Conservation (phyloP, 2,888 invertebrate genomes). For the Carcina quercana region DNA sequence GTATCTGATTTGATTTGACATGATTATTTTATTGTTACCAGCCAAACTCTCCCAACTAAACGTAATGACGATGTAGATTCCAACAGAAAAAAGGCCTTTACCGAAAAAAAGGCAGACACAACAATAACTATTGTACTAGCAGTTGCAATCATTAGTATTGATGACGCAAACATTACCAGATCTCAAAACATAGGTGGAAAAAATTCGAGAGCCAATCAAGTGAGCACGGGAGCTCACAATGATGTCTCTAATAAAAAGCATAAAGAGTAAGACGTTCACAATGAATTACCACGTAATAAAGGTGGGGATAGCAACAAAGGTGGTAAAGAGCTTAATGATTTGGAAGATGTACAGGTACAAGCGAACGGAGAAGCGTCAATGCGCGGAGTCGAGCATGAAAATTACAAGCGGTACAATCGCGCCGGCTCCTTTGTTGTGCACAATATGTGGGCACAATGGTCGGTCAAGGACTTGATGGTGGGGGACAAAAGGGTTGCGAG, state of each 20-base stretch:
- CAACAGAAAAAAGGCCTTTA: constrained; percentile 35
- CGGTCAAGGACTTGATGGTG: constrained; percentile 67
- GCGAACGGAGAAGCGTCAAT: constrained; percentile 60
- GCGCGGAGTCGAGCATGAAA: constrained; percentile 64
- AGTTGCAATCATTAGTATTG: constrained; percentile 70
- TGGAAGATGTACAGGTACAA: constrained; percentile 57
- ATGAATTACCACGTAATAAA: constrained; percentile 51
- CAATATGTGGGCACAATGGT: constrained; percentile 41
- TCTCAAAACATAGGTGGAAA: constrained; percentile 50
- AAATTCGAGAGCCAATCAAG: constrained; percentile 65
- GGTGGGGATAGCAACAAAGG: constrained; percentile 52
- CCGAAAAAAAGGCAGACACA: constrained; percentile 43
- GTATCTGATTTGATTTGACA: constrained; percentile 26
- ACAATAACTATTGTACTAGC: constrained; percentile 67
- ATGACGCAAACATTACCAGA: constrained; percentile 68
- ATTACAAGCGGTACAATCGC: constrained; percentile 64
- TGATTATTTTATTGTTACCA: constrained; percentile 53
- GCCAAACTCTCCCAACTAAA: constrained; percentile 53
- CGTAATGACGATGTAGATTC: constrained; percentile 65
- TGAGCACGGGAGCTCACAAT: constrained; percentile 35
- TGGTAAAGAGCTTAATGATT: constrained; percentile 66
- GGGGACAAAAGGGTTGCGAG: constrained; percentile 56
- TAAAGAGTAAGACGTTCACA: constrained; percentile 50
- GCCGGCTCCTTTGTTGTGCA: constrained; percentile 58
- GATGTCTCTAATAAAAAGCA: constrained; percentile 33